These are phyloP conservation scores for Toxostoma redivivum DNA, from an alignment of 2,113 vertebrate genomes.

Conservation along the genomic window DNA sequence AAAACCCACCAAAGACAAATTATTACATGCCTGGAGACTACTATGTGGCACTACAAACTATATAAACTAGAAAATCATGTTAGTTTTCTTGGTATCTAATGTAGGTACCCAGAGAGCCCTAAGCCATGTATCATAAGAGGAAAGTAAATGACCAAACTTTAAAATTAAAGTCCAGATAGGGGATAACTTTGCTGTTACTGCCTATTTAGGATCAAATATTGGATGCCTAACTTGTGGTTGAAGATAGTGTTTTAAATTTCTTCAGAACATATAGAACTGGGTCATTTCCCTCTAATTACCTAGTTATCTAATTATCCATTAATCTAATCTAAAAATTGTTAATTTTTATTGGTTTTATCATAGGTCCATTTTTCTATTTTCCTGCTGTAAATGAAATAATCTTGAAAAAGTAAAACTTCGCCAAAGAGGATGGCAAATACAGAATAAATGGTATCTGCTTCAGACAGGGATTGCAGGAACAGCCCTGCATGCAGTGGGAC, in stretches of 20 bases:
- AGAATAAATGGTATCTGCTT: background rate
- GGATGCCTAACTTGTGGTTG: background rate
- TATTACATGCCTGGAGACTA: background rate
- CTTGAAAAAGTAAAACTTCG: background rate
- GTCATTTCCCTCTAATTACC: background rate
- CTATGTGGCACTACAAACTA: background rate
- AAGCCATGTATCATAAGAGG: background rate
- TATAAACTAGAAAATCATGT: background rate
- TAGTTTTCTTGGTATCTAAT: background rate
- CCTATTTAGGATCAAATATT: background rate
- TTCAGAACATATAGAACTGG: background rate
- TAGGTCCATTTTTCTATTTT: background rate
- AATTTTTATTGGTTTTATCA: background rate
- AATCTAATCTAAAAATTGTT: background rate
- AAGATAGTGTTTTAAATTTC: background rate
- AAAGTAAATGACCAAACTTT: background rate
- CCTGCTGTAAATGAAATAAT: background rate
- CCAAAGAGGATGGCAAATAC: background rate
- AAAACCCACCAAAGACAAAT: background rate
- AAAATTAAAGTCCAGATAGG: background rate
- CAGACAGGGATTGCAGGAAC: background rate
- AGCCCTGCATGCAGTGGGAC: background rate
- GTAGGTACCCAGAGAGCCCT: background rate
- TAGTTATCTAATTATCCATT: background rate
- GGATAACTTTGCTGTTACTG: background rate